Evolutionary conservation across 2,888 invertebrate species (phyloP).

Genomic region (Himalopsyche tibetana): DNA sequence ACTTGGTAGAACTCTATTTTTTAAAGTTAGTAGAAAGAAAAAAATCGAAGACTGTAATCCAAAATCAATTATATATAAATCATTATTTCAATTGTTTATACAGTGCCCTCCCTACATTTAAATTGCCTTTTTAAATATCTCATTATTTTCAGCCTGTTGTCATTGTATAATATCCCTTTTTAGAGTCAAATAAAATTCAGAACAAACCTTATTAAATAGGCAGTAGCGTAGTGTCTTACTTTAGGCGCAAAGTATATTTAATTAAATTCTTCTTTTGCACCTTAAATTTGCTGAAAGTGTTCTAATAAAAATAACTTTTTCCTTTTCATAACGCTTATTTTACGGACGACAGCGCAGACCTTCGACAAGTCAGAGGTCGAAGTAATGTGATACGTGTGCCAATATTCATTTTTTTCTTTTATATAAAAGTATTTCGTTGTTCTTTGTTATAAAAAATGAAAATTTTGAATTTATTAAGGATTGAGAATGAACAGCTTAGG

Average conservation of each 20-base stretch:
- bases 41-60: too few species aligned
- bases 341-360: neutral
- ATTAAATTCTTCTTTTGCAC: conserved; percentile 43
- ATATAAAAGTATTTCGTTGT: too few species aligned
- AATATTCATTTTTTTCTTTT: neutral
- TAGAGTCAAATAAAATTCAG: conserved; percentile 33
- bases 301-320: conserved; percentile 42
- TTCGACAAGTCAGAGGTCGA: conserved; percentile 11
- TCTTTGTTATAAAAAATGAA: too few species aligned
- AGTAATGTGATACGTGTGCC: neutral
- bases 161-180: conserved; percentile 23
- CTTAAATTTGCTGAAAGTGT: conserved; percentile 37
- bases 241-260: conserved; percentile 17
- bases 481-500: too few species aligned
- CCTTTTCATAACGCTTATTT: conserved; percentile 21
- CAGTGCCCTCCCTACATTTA: too few species aligned
- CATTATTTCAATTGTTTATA: too few species aligned
- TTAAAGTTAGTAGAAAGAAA: too few species aligned
- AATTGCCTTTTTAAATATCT: neutral
- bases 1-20: too few species aligned
- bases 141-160: neutral
- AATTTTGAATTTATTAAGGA: too few species aligned
- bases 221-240: neutral
- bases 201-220: conserved; percentile 25
- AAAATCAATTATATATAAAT: too few species aligned